phyloP scores from a whole-genome alignment of 2,888 invertebrate genomes.

The Lamellibrachia satsuma region DNA sequence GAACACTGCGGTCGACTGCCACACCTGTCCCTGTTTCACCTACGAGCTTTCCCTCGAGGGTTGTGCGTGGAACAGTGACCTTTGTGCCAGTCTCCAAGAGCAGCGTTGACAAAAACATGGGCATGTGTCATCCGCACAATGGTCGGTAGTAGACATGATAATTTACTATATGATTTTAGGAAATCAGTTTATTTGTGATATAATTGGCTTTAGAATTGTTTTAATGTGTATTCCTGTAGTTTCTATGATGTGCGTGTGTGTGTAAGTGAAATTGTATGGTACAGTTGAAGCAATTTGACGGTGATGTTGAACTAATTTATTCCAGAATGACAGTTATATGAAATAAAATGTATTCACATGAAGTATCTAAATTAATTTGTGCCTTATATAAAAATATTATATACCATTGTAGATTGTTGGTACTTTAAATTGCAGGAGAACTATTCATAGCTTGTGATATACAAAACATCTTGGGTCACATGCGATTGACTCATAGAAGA shows the following conservation, averaged over 20 bases:
- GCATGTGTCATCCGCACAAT: background rate
- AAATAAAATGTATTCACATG: background rate
- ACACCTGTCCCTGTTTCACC: slow-evolving; percentile 4
- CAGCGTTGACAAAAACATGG: background rate
- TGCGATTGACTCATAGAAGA: background rate
- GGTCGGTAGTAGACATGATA: too few relatives aligned
- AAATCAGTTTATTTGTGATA: too few relatives aligned
- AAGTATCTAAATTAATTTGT: background rate
- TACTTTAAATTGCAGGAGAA: background rate
- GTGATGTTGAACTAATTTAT: background rate
- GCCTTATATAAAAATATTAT: background rate
- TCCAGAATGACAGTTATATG: background rate
- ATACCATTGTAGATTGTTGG: background rate
- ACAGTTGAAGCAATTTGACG: background rate
- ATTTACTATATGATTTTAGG: too few relatives aligned
- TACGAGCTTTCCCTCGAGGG: background rate
- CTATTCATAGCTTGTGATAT: background rate
- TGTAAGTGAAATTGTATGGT: background rate
- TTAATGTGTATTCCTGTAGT: too few relatives aligned
- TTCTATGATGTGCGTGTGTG: background rate
- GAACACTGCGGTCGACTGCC: slow-evolving; percentile 10
- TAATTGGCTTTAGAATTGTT: too few relatives aligned
- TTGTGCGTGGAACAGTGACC: slow-evolving; percentile 17
- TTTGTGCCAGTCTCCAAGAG: background rate
- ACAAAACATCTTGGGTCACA: background rate